phyloP scores from a whole-genome alignment of 2,797 vertebrate genomes.

The Sebastes minor region DNA sequence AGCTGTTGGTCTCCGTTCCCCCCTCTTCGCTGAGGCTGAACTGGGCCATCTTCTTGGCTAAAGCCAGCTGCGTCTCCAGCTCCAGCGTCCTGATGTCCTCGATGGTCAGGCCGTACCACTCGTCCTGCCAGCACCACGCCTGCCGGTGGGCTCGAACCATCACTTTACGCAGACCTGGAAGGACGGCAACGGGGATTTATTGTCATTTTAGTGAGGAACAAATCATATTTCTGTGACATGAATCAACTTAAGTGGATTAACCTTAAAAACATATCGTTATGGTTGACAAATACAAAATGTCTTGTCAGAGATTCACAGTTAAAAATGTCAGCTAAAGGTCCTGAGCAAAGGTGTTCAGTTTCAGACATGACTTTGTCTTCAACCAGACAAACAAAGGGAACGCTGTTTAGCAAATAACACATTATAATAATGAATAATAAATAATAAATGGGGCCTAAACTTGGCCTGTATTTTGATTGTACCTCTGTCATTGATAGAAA shows the following conservation, averaged over 20 bases:
- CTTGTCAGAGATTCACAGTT: not conserved
- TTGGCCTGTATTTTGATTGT: not conserved
- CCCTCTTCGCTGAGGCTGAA: constrained; percentile 87
- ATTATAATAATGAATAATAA: not conserved
- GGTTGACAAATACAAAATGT: not conserved
- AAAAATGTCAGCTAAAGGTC: not conserved
- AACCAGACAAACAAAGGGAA: not conserved
- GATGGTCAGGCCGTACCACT: constrained; percentile 97
- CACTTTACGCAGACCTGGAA: constrained; percentile 92
- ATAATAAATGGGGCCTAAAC: not conserved
- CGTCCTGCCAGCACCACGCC: constrained; percentile 99
- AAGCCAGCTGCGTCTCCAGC: constrained; percentile 93
- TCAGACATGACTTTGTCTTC: not conserved
- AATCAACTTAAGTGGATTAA: not conserved
- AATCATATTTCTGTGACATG: not conserved
- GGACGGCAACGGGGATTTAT: not conserved
- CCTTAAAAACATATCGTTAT: not conserved
- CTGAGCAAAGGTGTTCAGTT: not conserved
- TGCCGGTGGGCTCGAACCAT: constrained; percentile 98
- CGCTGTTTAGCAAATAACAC: not conserved
- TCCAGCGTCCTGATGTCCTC: constrained; percentile 96
- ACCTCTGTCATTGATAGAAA: not conserved
- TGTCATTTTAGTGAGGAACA: not conserved
- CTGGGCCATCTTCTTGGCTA: constrained; percentile 97
- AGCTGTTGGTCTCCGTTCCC: constrained; percentile 73